These are phyloP conservation scores for Ophthalmolycus amberensis DNA, from an alignment of 2,113 vertebrate genomes.

Conservation along the genomic window DNA sequence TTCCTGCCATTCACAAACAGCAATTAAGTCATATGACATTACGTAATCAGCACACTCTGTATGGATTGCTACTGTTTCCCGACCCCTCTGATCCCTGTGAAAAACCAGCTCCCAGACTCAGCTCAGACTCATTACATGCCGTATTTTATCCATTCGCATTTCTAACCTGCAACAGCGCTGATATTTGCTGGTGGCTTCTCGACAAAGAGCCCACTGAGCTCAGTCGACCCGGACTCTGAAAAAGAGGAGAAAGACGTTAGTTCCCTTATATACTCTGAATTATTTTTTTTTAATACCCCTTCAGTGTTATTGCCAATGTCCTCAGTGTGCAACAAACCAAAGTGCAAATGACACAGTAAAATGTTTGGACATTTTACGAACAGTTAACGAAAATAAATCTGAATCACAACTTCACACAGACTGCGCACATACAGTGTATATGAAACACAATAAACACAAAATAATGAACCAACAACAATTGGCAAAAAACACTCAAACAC, in stretches of 20 bases:
- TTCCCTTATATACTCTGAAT: too few species aligned
- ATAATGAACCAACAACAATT: background rate
- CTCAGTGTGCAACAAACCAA: constrained; percentile 16
- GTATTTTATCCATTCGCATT: background rate
- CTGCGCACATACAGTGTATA: background rate
- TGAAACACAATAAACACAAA: background rate
- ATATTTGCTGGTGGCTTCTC: constrained; percentile 77
- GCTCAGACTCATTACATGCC: too few species aligned
- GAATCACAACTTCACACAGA: background rate
- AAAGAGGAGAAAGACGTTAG: constrained; percentile 18
- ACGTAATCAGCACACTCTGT: background rate
- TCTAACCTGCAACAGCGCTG: constrained; percentile 77
- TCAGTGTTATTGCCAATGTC: background rate
- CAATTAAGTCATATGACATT: constrained; percentile 1
- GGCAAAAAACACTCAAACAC: background rate
- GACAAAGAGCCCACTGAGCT: constrained; percentile 84
- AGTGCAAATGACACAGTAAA: constrained; percentile 14
- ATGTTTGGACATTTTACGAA: background rate
- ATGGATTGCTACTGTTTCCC: background rate
- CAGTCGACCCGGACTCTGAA: constrained; percentile 64
- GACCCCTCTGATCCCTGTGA: background rate
- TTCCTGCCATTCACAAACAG: constrained; percentile 75
- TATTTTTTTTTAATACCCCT: too few species aligned
- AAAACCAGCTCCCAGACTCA: too few species aligned
- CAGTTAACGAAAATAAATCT: background rate